A percentile compares a stretch with the other conserved stretches of the same genome.
Evolutionary conservation across 2,113 vertebrate species (phyloP).

Genomic region (Mungos mungo): DNA sequence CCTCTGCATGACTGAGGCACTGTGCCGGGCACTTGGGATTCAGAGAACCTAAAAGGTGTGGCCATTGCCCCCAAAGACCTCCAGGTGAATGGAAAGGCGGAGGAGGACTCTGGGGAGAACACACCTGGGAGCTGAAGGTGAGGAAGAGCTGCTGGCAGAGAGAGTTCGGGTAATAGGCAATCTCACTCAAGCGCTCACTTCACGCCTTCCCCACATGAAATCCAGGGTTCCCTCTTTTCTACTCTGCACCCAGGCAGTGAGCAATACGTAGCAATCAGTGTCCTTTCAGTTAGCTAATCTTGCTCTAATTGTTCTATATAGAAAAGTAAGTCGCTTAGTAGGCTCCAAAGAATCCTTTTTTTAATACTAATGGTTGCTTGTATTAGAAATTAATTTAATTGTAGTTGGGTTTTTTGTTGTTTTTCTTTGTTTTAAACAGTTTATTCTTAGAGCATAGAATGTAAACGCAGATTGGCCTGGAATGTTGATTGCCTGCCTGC

Average conservation of each 20-base stretch:
- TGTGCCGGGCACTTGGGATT: not conserved
- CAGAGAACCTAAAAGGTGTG: not conserved
- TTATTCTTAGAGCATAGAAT: not conserved
- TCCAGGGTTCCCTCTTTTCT: not conserved
- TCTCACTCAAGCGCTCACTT: not conserved
- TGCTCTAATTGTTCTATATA: not conserved
- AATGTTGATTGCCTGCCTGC: not conserved
- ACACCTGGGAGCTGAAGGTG: not conserved
- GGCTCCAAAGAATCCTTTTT: not conserved
- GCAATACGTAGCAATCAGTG: not conserved
- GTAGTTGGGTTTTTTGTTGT: not conserved
- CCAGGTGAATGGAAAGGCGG: not conserved
- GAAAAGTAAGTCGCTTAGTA: not conserved
- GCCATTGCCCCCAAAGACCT: not conserved
- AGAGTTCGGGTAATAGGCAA: not conserved
- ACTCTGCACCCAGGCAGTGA: not conserved
- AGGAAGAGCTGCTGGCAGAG: not conserved
- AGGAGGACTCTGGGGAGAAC: not conserved
- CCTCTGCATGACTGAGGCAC: not conserved
- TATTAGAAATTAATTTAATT: not conserved
- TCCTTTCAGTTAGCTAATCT: not conserved
- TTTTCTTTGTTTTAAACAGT: not conserved
- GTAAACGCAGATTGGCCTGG: constrained; percentile 24
- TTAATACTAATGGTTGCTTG: not conserved
- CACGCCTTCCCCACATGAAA: not conserved